phyloP scores from a whole-genome alignment of 2,113 vertebrate genomes.

The Antigone vipio region DNA sequence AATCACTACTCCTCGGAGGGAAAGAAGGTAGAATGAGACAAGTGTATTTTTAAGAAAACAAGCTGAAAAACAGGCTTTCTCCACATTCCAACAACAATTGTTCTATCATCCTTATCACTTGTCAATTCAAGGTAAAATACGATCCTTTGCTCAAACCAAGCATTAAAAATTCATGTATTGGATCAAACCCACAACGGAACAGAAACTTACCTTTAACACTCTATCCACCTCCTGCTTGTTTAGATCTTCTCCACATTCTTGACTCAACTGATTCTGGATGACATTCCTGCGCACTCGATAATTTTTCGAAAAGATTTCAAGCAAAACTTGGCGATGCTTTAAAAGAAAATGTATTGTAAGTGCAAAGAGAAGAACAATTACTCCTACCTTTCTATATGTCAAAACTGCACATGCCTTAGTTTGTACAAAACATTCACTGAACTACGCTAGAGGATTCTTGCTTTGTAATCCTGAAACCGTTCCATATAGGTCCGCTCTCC shows the following conservation, averaged over 20 bases:
- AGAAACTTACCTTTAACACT: constrained; percentile 84
- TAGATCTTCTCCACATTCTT: constrained; percentile 86
- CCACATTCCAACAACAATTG: neutral
- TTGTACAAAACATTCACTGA: neutral
- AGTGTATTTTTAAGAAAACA: neutral
- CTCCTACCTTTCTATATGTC: neutral
- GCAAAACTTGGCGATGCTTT: constrained; percentile 91
- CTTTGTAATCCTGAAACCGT: neutral
- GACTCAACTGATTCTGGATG: constrained; percentile 83
- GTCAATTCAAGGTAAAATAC: neutral
- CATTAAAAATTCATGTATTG: neutral
- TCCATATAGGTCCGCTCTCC: neutral
- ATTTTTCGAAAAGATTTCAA: constrained; percentile 91
- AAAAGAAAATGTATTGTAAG: neutral
- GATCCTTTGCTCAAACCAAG: neutral
- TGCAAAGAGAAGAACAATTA: neutral
- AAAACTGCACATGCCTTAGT: neutral
- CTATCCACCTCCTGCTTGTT: constrained; percentile 90
- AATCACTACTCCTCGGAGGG: neutral
- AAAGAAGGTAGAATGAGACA: neutral
- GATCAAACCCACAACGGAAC: neutral
- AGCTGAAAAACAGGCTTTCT: neutral
- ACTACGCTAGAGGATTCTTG: neutral
- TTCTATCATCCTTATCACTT: neutral
- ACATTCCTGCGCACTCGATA: constrained; percentile 86